Percentiles rank a stretch among this genome's conserved stretches.
These are phyloP conservation scores for Aphis gossypii DNA, from an alignment of 1,140 invertebrate species.

Conservation along the genomic window DNA sequence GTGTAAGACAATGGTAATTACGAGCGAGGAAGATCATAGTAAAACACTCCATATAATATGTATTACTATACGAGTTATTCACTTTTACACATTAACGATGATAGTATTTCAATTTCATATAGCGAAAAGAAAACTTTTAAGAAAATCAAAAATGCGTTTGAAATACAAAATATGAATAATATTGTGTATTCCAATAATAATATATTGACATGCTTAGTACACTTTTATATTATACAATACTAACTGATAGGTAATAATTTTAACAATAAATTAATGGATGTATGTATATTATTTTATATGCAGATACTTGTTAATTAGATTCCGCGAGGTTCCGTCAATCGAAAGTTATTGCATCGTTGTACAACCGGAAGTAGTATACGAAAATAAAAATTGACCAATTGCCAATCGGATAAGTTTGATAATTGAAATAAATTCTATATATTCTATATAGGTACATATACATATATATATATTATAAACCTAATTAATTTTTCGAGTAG, in stretches of 20 bases:
- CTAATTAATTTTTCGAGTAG: not conserved
- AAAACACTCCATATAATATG: too few relatives aligned
- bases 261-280: not conserved
- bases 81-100: too few relatives aligned
- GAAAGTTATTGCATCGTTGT: not conserved
- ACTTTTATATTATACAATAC: not conserved
- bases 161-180: not conserved
- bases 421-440: not conserved
- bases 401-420: constrained; percentile 31
- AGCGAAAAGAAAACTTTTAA: not conserved
- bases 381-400: constrained; percentile 1
- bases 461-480: not conserved
- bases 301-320: not conserved
- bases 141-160: not conserved
- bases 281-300: not conserved
- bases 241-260: not conserved
- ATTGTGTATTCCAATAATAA: not conserved
- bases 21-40: too few relatives aligned
- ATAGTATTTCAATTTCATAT: not conserved
- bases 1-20: too few relatives aligned
- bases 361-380: not conserved
- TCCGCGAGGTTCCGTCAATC: not conserved
- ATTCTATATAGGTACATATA: not conserved
- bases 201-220: not conserved
- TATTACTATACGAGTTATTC: too few relatives aligned